Conservation (phyloP, 2,113 vertebrate species). For the Eira barbara region DNA sequence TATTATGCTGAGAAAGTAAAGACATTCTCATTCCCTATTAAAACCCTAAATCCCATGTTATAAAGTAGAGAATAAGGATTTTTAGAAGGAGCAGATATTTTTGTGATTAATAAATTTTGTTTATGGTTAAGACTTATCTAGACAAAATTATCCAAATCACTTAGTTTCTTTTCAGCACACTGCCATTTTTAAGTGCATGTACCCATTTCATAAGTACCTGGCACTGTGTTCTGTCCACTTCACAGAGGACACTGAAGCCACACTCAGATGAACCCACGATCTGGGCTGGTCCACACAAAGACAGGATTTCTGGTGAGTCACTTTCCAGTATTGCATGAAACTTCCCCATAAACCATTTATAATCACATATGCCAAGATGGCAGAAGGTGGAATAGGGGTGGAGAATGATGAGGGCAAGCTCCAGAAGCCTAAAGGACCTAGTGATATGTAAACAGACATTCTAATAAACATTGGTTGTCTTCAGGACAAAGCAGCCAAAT, state of each 20-base stretch:
- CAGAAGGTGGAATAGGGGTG: neutral
- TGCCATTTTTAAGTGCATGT: neutral
- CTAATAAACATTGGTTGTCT: neutral
- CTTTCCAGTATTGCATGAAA: neutral
- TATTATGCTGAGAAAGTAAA: neutral
- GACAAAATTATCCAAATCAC: neutral
- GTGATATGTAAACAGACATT: neutral
- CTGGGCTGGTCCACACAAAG: neutral
- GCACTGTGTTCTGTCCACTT: no score
- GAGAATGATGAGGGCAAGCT: rapidly evolving
- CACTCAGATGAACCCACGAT: neutral
- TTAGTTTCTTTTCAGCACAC: neutral
- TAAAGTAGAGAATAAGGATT: neutral
- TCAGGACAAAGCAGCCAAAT: neutral
- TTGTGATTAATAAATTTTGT: neutral
- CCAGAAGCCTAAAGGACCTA: neutral
- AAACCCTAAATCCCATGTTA: neutral
- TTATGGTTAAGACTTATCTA: neutral
- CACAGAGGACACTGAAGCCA: neutral
- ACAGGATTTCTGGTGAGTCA: neutral
- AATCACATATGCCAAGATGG: neutral
- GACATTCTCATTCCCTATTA: neutral
- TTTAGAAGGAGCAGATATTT: neutral
- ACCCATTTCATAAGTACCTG: neutral
- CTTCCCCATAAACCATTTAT: neutral